Evolutionary conservation across 2,888 invertebrate species (phyloP).

Genomic region (Drosophila hamatofila): DNA sequence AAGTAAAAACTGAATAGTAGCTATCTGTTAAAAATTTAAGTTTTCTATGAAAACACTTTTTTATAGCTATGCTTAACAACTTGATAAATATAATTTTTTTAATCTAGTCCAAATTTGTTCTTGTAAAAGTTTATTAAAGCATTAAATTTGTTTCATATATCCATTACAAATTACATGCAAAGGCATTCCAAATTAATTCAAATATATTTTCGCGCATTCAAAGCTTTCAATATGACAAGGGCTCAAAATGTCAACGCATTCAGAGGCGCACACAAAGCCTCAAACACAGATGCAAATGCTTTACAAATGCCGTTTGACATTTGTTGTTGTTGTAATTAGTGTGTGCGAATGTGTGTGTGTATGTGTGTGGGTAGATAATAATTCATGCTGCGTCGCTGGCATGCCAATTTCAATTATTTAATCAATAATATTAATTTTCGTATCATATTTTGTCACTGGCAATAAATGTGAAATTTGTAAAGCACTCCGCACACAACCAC

Average conservation of each 20-base stretch:
- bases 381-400: conserved; percentile 74
- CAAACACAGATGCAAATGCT: conserved; percentile 31
- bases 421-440: conserved; percentile 86
- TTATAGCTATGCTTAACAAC: no score
- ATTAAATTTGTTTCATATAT: not conserved
- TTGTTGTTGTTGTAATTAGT: conserved; percentile 14
- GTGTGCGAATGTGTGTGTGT: not conserved
- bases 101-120: no score
- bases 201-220: conserved; percentile 30
- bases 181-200: conserved; percentile 31
- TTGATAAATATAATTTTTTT: no score
- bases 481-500: conserved; percentile 50
- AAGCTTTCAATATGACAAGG: conserved; percentile 47
- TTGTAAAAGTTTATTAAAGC: no score
- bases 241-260: conserved; percentile 57
- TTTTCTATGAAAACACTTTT: no score
- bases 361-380: conserved; percentile 49
- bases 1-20: no score
- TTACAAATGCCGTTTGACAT: conserved; percentile 56
- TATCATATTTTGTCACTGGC: conserved; percentile 85
- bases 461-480: conserved; percentile 84
- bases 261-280: conserved; percentile 24
- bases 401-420: conserved; percentile 85
- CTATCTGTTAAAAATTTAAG: no score
- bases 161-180: conserved; percentile 6